phyloP scores from a whole-genome alignment of 2,797 vertebrate genomes.

The Parauchenoglanis ngamensis region DNA sequence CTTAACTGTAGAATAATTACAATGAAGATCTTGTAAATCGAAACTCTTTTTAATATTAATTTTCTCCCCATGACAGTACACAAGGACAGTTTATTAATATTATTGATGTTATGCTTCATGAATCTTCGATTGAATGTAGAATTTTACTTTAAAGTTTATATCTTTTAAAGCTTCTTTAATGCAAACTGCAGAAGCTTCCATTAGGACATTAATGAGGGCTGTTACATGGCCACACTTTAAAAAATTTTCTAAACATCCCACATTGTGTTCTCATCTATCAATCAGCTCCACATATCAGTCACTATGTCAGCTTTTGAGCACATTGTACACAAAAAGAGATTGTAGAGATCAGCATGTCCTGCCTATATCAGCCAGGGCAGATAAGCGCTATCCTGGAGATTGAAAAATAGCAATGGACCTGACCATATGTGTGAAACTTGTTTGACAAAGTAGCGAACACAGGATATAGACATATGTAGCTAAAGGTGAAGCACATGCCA shows the following conservation, averaged over 20 bases:
- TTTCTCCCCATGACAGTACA: neutral
- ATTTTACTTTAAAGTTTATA: neutral
- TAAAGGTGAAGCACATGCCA: constrained; percentile 30
- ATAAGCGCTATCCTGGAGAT: constrained; percentile 46
- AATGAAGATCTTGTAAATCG: constrained; percentile 21
- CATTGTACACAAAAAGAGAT: constrained; percentile 39
- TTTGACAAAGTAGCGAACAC: constrained; percentile 33
- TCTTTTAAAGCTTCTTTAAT: constrained; percentile 9
- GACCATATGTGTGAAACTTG: constrained; percentile 37
- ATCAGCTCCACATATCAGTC: constrained; percentile 42
- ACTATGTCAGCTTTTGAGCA: constrained; percentile 41
- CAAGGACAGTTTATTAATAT: constrained; percentile 7
- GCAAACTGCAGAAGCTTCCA: constrained; percentile 23
- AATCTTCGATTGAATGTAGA: neutral
- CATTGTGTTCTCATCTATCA: constrained; percentile 9
- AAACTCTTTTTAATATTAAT: neutral
- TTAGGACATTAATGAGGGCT: constrained; percentile 11
- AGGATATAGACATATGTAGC: constrained; percentile 27
- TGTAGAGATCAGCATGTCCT: constrained; percentile 36
- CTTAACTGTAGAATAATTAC: constrained; percentile 23
- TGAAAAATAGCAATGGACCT: constrained; percentile 38
- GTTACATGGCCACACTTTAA: neutral
- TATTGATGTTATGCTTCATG: constrained; percentile 3
- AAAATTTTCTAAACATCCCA: neutral
- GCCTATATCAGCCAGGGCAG: constrained; percentile 42